A percentile compares a stretch with the other conserved stretches of the same genome.
phyloP scores from a whole-genome alignment of 2,113 vertebrate species.

The Hypomesus transpacificus region DNA sequence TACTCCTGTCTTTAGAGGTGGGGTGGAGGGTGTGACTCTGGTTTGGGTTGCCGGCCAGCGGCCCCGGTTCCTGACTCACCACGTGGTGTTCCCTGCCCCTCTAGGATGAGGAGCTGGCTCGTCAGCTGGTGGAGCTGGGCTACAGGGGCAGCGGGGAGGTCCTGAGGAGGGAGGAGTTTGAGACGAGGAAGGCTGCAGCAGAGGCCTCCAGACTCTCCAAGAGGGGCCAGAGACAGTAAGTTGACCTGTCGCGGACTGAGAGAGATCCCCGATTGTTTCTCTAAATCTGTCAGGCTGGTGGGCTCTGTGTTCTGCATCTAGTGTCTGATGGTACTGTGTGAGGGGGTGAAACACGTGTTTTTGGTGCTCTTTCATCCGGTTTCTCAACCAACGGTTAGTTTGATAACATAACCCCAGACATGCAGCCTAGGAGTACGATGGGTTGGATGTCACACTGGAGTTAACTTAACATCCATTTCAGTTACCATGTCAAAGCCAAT shows the following conservation, averaged over 20 bases:
- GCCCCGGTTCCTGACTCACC: conserved; percentile 35
- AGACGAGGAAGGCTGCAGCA: conserved; percentile 74
- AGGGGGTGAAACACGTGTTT: too few relatives aligned
- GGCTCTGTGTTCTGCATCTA: not conserved
- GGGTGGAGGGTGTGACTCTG: not conserved
- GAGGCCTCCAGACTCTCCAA: conserved; percentile 65
- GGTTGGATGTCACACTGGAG: too few relatives aligned
- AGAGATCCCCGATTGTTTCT: not conserved
- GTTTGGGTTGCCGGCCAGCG: not conserved
- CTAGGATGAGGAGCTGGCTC: conserved; percentile 75
- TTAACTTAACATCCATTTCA: too few relatives aligned
- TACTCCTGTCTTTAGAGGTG: not conserved
- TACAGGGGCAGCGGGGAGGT: conserved; percentile 73
- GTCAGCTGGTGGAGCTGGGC: conserved; percentile 80
- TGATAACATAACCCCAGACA: too few relatives aligned
- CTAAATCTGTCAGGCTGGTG: not conserved
- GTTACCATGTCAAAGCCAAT: too few relatives aligned
- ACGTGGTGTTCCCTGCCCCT: conserved; percentile 35
- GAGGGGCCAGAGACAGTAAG: conserved; percentile 74
- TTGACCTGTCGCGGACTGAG: conserved; percentile 5
- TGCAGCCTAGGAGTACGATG: too few relatives aligned
- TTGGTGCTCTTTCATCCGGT: too few relatives aligned
- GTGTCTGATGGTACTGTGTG: too few relatives aligned
- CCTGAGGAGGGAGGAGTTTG: conserved; percentile 77
- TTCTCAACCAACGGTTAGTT: too few relatives aligned